Conservation (phyloP, 1,140 invertebrate species). For the Carcinoscorpius rotundicauda region DNA sequence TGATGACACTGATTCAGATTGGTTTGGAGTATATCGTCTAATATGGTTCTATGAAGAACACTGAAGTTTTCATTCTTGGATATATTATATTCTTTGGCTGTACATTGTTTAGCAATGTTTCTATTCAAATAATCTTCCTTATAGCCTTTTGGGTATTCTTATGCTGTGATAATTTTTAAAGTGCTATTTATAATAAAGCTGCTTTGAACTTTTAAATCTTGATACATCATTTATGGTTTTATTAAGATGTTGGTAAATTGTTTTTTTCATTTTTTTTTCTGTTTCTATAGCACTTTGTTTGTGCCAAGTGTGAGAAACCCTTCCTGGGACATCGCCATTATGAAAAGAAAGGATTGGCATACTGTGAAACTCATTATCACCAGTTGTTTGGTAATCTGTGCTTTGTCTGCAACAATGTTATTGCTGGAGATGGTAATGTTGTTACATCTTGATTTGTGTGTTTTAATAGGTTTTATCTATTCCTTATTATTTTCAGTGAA, state of each 20-base stretch:
- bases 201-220: slow-evolving; percentile 3
- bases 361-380: slow-evolving; percentile 99
- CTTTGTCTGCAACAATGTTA: slow-evolving; percentile 97
- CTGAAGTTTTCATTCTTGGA: too few species aligned
- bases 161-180: too few species aligned
- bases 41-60: too few species aligned
- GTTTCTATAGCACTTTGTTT: slow-evolving; percentile 82
- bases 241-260: slow-evolving; percentile 5
- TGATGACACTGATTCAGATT: too few species aligned
- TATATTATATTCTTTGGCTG: too few species aligned
- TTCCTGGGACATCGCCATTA: slow-evolving; percentile 98
- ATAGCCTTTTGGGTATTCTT: too few species aligned
- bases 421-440: slow-evolving; percentile 81
- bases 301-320: slow-evolving; percentile 98
- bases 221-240: slow-evolving; percentile 4
- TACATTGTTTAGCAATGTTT: too few species aligned
- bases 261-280: slow-evolving; percentile 12
- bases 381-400: slow-evolving; percentile 97
- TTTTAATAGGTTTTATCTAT: neutral
- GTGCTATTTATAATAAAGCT: too few species aligned
- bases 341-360: slow-evolving; percentile 96
- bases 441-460: slow-evolving; percentile 7
- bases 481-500: too few species aligned
- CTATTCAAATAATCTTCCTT: too few species aligned
- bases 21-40: too few species aligned